A percentile compares a stretch with the other conserved stretches of the same genome.
These are phyloP conservation scores for Caenorhabditis sp. DNA, from an alignment of 2,888 invertebrate genomes.

Conservation along the genomic window DNA sequence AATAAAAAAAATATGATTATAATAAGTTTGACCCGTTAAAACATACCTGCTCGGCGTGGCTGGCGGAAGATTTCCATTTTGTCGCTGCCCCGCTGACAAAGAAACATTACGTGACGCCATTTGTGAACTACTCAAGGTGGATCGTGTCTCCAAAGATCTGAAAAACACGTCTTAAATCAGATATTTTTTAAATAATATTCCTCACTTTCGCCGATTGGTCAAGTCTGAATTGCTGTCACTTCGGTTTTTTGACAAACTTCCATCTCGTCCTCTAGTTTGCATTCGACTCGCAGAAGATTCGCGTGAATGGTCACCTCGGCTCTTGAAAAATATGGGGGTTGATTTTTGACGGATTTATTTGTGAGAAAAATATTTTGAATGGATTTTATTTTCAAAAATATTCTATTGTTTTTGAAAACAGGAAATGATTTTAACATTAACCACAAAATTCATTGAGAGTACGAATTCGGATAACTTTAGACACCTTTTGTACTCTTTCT, in stretches of 20 bases:
- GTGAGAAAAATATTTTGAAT: too few species aligned
- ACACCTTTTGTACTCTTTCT: too few species aligned
- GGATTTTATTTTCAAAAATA: too few species aligned
- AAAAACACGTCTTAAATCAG: background rate
- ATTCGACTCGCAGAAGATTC: conserved; percentile 16
- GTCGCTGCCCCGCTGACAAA: conserved; percentile 39
- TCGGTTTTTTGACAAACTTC: conserved; percentile 27
- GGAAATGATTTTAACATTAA: too few species aligned
- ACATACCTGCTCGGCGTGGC: conserved; percentile 56
- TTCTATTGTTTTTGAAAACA: too few species aligned
- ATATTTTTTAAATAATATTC: too few species aligned
- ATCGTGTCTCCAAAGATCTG: conserved; percentile 47
- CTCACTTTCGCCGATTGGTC: conserved; percentile 32
- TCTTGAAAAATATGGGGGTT: background rate
- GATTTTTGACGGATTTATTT: too few species aligned
- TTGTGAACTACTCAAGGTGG: conserved; percentile 20
- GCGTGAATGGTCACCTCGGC: background rate
- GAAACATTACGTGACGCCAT: conserved; percentile 24
- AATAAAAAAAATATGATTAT: too few species aligned
- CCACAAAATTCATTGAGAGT: too few species aligned
- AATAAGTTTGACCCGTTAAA: too few species aligned
- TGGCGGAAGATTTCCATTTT: conserved; percentile 36
- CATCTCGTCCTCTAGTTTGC: conserved; percentile 35
- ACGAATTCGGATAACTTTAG: too few species aligned
- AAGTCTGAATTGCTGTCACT: conserved; percentile 27